Conservation (phyloP, 2,113 vertebrate genomes). For the Kryptolebias marmoratus region DNA sequence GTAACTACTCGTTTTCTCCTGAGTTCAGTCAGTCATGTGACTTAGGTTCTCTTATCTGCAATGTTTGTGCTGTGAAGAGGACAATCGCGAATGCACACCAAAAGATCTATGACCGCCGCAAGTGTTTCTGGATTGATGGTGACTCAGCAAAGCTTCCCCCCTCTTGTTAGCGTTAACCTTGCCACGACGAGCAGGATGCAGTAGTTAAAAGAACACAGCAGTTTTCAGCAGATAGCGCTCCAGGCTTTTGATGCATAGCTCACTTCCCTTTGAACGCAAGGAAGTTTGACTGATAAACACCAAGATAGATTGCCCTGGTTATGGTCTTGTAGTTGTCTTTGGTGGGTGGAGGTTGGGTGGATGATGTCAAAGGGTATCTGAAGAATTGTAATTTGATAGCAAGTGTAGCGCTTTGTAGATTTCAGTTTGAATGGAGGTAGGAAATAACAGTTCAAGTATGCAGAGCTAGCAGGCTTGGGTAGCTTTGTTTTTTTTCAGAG, state of each 20-base stretch:
- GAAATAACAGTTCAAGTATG: constrained; percentile 3
- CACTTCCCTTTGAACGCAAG: constrained; percentile 19
- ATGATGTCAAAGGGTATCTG: constrained; percentile 20
- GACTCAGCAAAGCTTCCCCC: background rate
- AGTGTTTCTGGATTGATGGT: background rate
- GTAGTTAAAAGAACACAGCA: background rate
- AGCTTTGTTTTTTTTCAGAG: no score
- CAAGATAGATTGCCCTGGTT: constrained; percentile 6
- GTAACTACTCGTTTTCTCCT: constrained; percentile 5
- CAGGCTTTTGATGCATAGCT: constrained; percentile 6
- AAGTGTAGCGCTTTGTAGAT: constrained; percentile 27
- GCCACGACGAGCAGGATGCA: background rate
- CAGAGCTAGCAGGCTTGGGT: constrained; percentile 1
- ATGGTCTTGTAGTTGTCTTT: background rate
- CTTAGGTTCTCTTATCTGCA: background rate
- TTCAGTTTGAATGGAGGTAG: constrained; percentile 14
- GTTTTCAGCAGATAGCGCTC: background rate
- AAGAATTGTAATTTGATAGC: constrained; percentile 18
- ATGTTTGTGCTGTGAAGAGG: background rate
- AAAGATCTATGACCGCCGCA: background rate
- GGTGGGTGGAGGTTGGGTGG: background rate
- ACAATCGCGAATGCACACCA: no score
- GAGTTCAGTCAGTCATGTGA: background rate
- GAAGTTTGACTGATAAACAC: constrained; percentile 5
- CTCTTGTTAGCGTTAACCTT: background rate